These are phyloP conservation scores for Melolontha melolontha DNA, from an alignment of 2,888 invertebrate genomes.

Conservation along the genomic window DNA sequence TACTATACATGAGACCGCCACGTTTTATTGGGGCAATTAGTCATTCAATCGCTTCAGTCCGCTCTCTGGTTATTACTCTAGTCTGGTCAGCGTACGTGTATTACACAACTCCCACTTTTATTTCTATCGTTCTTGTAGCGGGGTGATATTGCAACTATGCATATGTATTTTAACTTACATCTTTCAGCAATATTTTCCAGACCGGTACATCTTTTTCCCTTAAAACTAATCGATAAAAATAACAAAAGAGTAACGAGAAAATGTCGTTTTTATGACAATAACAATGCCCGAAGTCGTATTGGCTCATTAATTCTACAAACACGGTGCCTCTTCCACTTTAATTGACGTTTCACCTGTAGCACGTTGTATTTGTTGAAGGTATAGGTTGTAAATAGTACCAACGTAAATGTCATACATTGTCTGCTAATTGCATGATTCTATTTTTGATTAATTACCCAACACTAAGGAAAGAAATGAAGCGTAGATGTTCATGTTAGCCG, in stretches of 20 bases:
- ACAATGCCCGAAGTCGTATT: constrained; percentile 9
- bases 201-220: too few relatives aligned
- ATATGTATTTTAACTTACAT: too few relatives aligned
- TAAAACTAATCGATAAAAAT: constrained; percentile 11
- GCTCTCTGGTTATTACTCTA: too few relatives aligned
- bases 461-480: constrained; percentile 24
- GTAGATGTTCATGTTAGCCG: background rate
- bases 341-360: constrained; percentile 19
- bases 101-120: too few relatives aligned
- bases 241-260: constrained; percentile 7
- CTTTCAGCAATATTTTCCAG: too few relatives aligned
- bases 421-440: constrained; percentile 34
- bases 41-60: too few relatives aligned
- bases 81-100: too few relatives aligned
- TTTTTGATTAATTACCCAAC: constrained; percentile 35
- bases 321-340: constrained; percentile 7
- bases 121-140: too few relatives aligned
- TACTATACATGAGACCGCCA: too few relatives aligned
- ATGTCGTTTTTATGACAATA: background rate
- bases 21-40: too few relatives aligned
- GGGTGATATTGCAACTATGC: too few relatives aligned
- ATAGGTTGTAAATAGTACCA: constrained; percentile 11
- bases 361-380: background rate
- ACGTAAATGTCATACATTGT: constrained; percentile 37
- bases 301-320: constrained; percentile 40